Base-by-base conservation (phyloP, 1,140 invertebrate species). In the Drosophila orena region DNA sequence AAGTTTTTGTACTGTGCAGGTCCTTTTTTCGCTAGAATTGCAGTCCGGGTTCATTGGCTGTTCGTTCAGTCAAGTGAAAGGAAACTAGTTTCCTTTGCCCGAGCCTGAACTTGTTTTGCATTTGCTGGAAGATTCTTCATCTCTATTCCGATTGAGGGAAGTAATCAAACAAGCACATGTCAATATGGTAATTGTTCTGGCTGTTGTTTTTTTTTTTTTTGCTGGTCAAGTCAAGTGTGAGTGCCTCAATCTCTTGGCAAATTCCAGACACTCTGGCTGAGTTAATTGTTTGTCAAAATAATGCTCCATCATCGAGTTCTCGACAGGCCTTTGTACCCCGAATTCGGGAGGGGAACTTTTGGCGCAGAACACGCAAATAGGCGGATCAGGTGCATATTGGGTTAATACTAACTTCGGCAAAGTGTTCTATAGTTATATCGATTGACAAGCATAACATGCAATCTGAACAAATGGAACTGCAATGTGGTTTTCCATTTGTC, bases 11-110 rank as follows among this genome's bases (percentile, higher is more conserved):
- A 24, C 3, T 8, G 38, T 20, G 22, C 34, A 64, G 44, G 66
- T 76, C 72, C 72, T 76, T 76, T 76, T 60, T 53, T 58, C 60
- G 35, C 40, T 53, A 75, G 59, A 75, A 66, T 22, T n/a, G 20
- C 54, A 73, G 3, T n/a, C n/a, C 17, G 27, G 53, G 72, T 66
- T 76, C 71, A 76, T 52, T 57, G 66, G 50, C 64, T 46, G 64
- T 72, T 58, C 24, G 64, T 72, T 58, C 24, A 52, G 4, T 55
- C 57, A 42, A 58, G 81, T 80, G 72, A 85, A 85, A 65, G 81
- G 81, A 80, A 85, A 85, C 81, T 69, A 3, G 81, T 84, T 81
- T 84, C 44, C 52, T 42, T 54, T 10, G 27, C 12, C 20, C 37
- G 37, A 20, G 64, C 59, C 35, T 40, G 66, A 70, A 70, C 64